phyloP scores from a whole-genome alignment of 2,888 invertebrate genomes.

The Laothoe populi region DNA sequence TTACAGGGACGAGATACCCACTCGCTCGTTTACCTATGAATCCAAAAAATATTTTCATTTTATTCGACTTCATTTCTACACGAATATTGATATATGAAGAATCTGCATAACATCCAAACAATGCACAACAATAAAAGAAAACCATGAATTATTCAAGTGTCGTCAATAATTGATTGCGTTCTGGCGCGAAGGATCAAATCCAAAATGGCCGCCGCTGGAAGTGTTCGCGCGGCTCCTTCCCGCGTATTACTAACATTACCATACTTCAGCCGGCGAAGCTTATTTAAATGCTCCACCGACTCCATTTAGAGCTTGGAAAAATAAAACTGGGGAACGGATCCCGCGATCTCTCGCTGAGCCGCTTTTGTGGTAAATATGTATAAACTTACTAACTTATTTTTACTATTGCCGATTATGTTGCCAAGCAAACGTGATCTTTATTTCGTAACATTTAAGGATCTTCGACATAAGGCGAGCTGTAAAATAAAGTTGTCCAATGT shows the following conservation, averaged over 20 bases:
- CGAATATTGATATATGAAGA: too few relatives aligned
- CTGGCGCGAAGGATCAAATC: conserved; percentile 58
- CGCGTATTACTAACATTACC: conserved; percentile 83
- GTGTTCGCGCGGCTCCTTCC: conserved; percentile 75
- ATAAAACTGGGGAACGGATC: conserved; percentile 82
- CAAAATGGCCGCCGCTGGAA: conserved; percentile 74
- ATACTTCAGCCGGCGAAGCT: conserved; percentile 83
- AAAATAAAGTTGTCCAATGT: conserved; percentile 53
- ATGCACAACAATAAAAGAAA: conserved; percentile 18
- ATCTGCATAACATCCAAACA: too few relatives aligned
- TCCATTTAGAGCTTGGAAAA: conserved; percentile 85
- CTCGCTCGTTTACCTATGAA: too few relatives aligned
- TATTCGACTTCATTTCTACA: too few relatives aligned
- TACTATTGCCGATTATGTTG: conserved; percentile 38
- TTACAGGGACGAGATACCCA: too few relatives aligned
- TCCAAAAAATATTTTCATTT: too few relatives aligned
- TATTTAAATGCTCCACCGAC: conserved; percentile 85
- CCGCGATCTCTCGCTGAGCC: conserved; percentile 81
- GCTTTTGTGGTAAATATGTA: conserved; percentile 85
- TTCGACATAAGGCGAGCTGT: conserved; percentile 27
- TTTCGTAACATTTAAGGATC: conserved; percentile 22
- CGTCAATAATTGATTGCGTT: conserved; percentile 44
- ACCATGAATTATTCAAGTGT: conserved; percentile 21
- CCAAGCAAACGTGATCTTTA: conserved; percentile 50
- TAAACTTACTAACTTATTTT: conserved; percentile 65